Evolutionary conservation across 2,888 invertebrate species (phyloP), one percentile per base, ranked within the genome.

Genomic region (Drosophila setosimentum): DNA sequence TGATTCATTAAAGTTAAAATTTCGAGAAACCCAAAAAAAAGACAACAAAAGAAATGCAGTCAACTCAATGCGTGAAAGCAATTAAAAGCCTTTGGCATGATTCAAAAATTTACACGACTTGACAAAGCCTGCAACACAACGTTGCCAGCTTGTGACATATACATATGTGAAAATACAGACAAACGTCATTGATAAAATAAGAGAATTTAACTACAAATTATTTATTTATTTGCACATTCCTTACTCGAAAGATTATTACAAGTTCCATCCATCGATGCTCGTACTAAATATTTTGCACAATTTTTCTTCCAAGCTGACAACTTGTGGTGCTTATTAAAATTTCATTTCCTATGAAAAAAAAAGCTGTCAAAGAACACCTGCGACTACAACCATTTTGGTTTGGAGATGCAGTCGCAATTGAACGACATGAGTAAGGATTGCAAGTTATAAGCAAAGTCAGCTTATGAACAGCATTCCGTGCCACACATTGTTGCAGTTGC

Each of bases 1-100:
- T 78, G 80, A 78, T 79, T 78, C 78, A 78, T 76, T 69, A 42
- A 59, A 30, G 32, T 37, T 42, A 51, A 61, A 67, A 57, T 51
- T 58, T 66, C 29, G 32, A 50, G 60, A 74, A 57, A 49, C 54
- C 30, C 24, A 50, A 32, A n/a, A 60, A 18, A 57, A 3, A 49
- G 42, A 32, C 50, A 37, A 59, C 30, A 45, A 51, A 42, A 61
- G 42, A 57, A 21, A 35, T 30, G 24, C 35, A 27, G 61, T 27
- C 33, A 40, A 72, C 42, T 32, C 30, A 32, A 63, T 65, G 62
- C 62, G 55, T 64, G 45, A 71, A 78, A 63, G 68, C 76, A 76
- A 76, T 80, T 76, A 76, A 76, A 78, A 80, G 24, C 48, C 49
- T 58, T 54, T 62, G 51, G 42, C 18, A 50, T 68, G 57, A 73